Evolutionary conservation across 2,888 invertebrate genomes (phyloP), one percentile per base, ranked within the genome.

Genomic region (Drosophila fungiperda): DNA sequence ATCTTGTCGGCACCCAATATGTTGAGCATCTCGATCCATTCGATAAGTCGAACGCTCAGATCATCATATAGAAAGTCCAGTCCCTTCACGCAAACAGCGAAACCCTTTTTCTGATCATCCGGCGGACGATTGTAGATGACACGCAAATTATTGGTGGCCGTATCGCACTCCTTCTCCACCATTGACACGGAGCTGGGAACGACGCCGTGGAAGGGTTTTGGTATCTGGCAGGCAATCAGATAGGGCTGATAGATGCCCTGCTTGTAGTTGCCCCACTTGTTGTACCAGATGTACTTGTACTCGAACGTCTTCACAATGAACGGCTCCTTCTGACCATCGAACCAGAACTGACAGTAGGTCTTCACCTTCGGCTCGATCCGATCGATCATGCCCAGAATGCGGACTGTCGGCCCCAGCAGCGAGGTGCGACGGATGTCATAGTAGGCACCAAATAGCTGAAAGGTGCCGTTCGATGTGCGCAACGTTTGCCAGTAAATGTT

Each of bases 251-350:
- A 97, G 77, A 98, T 96, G 61, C 96, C 96, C 93, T 98, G 97
- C 91, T 97, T 96, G 93, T 97, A 97, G 93, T 98, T 98, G 69
- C 98, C 98, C 98, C 98, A 98, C 93, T 97, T 97, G 87, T 96
- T 96, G 93, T 97, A 97, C 98, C 98, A 98, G 83, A 98, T 97
- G 93, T 98, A 98, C 92, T 98, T 98, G 94, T 98, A 98, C 93
- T 98, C 98, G 83, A 97, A 95, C 26, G 96, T 96, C 91, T 96
- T 96, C 20, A 97, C 95, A 33, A 97, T 95, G 35, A 96, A 96
- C 0, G 98, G 97, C 86, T 96, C 97, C 80, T 95, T 96, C 83
- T 96, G 96, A 40, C 96, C 96, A 84, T 97, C 97, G 93, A 96
- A 98, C 98, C 97, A 98, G 83, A 98, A 95, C 93, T 97, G 98